phyloP scores from a whole-genome alignment of 2,797 vertebrate genomes.

The Sternarchorhynchus goeldii region DNA sequence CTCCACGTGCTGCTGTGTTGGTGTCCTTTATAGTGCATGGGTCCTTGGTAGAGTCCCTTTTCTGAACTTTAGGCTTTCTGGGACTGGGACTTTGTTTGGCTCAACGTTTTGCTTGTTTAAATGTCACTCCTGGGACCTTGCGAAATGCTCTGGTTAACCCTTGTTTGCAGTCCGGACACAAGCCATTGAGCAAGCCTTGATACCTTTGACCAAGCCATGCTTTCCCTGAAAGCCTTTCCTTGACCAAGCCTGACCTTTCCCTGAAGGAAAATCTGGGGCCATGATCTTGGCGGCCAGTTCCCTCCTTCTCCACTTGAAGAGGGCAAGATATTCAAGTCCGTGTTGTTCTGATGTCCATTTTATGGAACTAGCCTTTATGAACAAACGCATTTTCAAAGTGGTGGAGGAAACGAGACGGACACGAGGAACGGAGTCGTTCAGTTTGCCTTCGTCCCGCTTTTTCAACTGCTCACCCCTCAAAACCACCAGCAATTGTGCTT shows the following conservation, averaged over 20 bases:
- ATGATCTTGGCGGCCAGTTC: background rate
- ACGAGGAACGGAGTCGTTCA: background rate
- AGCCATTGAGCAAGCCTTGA: background rate
- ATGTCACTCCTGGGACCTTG: background rate
- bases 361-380: background rate
- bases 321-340: background rate
- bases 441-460: background rate
- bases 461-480: background rate
- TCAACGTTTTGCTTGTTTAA: background rate
- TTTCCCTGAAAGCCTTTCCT: too few relatives aligned
- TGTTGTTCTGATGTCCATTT: background rate
- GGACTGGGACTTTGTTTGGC: background rate
- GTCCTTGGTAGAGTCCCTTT: background rate
- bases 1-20: background rate
- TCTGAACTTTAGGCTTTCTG: background rate
- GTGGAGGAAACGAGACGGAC: background rate
- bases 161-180: background rate
- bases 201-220: background rate
- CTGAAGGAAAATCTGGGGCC: background rate
- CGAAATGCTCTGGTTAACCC: background rate
- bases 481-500: background rate
- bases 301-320: background rate
- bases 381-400: background rate
- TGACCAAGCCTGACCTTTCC: constrained; percentile 11
- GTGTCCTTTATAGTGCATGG: too few relatives aligned